Conservation (phyloP, 1,140 invertebrate genomes). For the Trinorchestia longiramus region DNA sequence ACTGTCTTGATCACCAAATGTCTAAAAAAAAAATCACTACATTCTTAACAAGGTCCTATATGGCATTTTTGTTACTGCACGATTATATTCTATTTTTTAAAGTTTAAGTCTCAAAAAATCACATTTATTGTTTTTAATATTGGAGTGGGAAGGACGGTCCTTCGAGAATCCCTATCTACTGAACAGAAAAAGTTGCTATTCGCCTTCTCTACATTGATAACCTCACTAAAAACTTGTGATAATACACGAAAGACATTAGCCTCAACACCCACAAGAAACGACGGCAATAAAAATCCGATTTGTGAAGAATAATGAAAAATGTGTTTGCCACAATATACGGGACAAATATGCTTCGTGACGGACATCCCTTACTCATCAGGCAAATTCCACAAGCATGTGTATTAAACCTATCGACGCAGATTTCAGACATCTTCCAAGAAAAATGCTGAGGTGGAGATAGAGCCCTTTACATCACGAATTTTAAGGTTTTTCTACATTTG, state of each 20-base stretch:
- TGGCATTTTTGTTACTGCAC: not conserved
- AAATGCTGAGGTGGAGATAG: not conserved
- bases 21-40: not conserved
- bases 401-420: no score
- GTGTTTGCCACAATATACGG: not conserved
- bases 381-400: not conserved
- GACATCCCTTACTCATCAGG: no score
- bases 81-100: not conserved
- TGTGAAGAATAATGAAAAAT: not conserved
- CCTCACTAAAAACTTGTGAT: not conserved
- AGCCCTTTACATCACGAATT: not conserved
- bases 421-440: no score
- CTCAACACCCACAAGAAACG: not conserved
- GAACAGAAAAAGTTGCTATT: not conserved
- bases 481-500: not conserved
- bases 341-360: not conserved
- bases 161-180: not conserved
- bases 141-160: not conserved
- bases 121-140: not conserved
- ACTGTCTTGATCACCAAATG: no score
- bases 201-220: not conserved
- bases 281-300: not conserved
- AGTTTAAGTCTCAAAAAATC: not conserved
- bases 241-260: not conserved
- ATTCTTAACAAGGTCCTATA: not conserved